These are phyloP conservation scores for Ischnus inquisitorius DNA, from an alignment of 2,888 invertebrate species.

Conservation along the genomic window DNA sequence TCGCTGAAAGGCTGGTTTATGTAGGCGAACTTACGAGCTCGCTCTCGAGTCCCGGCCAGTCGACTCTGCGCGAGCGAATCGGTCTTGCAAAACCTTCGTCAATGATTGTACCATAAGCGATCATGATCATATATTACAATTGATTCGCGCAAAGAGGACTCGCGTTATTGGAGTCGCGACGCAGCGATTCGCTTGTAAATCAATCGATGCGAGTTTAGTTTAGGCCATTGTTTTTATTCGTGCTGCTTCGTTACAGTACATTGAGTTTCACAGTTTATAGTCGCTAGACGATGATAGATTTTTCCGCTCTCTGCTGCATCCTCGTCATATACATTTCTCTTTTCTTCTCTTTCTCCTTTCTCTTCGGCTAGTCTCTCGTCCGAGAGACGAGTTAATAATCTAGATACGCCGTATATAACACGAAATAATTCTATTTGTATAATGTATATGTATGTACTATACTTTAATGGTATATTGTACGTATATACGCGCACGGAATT, in stretches of 20 bases:
- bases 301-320: constrained; percentile 45
- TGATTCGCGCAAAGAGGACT: neutral
- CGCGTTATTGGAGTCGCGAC: neutral
- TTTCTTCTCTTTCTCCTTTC: neutral
- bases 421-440: constrained; percentile 36
- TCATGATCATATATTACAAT: constrained; percentile 53
- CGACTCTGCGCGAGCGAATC: neutral
- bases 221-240: constrained; percentile 81
- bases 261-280: constrained; percentile 75
- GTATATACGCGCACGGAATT: constrained; percentile 6
- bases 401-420: constrained; percentile 57
- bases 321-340: constrained; percentile 28
- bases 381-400: constrained; percentile 36
- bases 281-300: constrained; percentile 71
- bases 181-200: constrained; percentile 30
- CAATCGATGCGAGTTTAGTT: constrained; percentile 60
- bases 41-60: constrained; percentile 4
- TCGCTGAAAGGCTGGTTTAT: constrained; percentile 3
- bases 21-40: neutral
- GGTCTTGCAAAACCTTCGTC: neutral
- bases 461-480: constrained; percentile 34
- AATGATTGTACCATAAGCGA: constrained; percentile 23
- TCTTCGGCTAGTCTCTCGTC: constrained; percentile 12
- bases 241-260: constrained; percentile 78
- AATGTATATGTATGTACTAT: constrained; percentile 31